Base-by-base conservation (phyloP, 2,797 vertebrate species). In the Gymnoscopelus microlampas region DNA sequence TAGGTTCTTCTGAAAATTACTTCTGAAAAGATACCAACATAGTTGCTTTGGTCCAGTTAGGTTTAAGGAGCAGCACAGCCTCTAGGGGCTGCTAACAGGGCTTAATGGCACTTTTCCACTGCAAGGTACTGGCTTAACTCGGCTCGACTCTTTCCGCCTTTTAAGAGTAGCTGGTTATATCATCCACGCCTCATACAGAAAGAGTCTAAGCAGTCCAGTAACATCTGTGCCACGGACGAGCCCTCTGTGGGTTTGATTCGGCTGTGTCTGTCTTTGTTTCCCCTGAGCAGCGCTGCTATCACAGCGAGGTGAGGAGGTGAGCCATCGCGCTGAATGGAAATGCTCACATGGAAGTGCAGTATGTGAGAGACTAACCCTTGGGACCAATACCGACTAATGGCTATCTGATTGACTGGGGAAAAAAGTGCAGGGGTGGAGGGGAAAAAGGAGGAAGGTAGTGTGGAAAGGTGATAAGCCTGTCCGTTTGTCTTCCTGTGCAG, bases 391-490 rank as follows among this genome's bases (percentile, higher is more conserved):
- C 3, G 56, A 53, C 73, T 89, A 89, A 91, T 88, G 85, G 83
- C 68, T 68, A 73, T 87, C 86, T 87, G 86, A 89, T 74, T 84
- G 86, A 89, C 84, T 87, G 80, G 78, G 78, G 73, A 80, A 80
- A 78, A 83, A 75, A 72, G 80, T 86, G 78, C 67, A 68, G 75
- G 64, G 60, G 61, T 73, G 68, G 59, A 35, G 9, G 62, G 67
- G 59, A 5, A 75, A 64, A 71, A 56, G 65, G 49, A 60, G 76
- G 73, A 6, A 47, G 50, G 56, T 13, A 79, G 78, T 14, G 51
- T 55, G 79, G 56, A 53, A 65, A 62, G 75, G 77, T 70, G 76
- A 74, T 54, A 58, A 48, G 66, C 26, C 39, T 55, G 59, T 77
- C 57, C 59, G 61, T 73, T 73, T 82, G 74, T 82, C 53, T 71